Percentiles rank a stretch among this genome's conserved stretches.
phyloP scores from a whole-genome alignment of 2,888 invertebrate species.

The Miltochrista miniata region DNA sequence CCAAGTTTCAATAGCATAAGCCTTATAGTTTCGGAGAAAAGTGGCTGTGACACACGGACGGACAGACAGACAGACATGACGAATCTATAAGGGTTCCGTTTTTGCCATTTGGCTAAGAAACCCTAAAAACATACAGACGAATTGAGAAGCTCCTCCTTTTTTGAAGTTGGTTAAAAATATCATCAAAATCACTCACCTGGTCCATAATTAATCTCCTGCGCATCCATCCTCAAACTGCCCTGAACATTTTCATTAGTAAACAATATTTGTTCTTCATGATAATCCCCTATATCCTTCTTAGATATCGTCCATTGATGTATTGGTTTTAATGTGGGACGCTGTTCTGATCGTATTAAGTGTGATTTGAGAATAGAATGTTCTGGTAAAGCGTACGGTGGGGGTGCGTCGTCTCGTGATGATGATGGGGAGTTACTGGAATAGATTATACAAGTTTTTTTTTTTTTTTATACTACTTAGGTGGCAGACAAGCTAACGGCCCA shows the following conservation, averaged over 20 bases:
- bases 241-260: slow-evolving; percentile 76
- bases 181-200: slow-evolving; percentile 56
- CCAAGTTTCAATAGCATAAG: no score
- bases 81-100: no score
- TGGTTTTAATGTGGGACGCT: slow-evolving; percentile 51
- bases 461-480: no score
- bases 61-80: no score
- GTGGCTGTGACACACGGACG: no score
- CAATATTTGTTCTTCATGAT: slow-evolving; percentile 74
- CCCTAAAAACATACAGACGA: no score
- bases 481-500: no score
- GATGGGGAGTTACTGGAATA: slow-evolving; percentile 57
- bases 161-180: no score
- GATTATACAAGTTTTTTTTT: not conserved
- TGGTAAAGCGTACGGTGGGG: slow-evolving; percentile 68
- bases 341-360: slow-evolving; percentile 62
- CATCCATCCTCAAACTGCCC: slow-evolving; percentile 55
- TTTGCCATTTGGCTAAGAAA: no score
- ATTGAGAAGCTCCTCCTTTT: no score
- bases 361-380: slow-evolving; percentile 78
- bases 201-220: slow-evolving; percentile 69
- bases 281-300: slow-evolving; percentile 73
- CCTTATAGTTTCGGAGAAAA: no score
- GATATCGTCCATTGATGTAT: slow-evolving; percentile 79
- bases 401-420: slow-evolving; percentile 58